Percentiles rank a stretch among this genome's conserved stretches.
Conservation (phyloP, 2,888 invertebrate species). For the Alentia gelatinosa region DNA sequence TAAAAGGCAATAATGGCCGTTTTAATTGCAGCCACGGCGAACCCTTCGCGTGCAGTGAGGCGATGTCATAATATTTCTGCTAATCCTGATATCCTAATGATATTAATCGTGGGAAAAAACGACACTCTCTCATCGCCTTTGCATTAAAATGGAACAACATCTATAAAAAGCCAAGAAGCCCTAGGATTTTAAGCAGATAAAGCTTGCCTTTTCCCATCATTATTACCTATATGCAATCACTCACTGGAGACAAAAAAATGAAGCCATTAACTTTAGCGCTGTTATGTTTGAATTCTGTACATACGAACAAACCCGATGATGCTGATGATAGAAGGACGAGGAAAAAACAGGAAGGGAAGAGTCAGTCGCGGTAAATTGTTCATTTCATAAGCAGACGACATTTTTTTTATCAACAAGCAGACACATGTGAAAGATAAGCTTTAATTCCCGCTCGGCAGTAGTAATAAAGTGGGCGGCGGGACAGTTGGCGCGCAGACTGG, state of each 20-base stretch:
- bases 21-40: background rate
- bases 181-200: background rate
- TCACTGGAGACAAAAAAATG: background rate
- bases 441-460: conserved; percentile 12
- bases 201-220: conserved; percentile 7
- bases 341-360: background rate
- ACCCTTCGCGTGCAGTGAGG: background rate
- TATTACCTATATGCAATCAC: conserved; percentile 38
- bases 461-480: conserved; percentile 10
- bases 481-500: background rate
- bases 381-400: background rate
- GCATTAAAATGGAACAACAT: conserved; percentile 23
- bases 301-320: background rate
- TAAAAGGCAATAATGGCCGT: conserved; percentile 43
- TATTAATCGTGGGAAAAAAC: conserved; percentile 26
- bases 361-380: conserved; percentile 27
- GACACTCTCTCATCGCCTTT: background rate
- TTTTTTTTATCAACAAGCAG: conserved; percentile 34
- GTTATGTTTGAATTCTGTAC: conserved; percentile 6
- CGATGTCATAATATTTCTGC: conserved; percentile 26
- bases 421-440: conserved; percentile 31
- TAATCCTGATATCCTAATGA: conserved; percentile 28
- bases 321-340: background rate
- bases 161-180: conserved; percentile 3
- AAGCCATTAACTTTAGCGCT: background rate